These are phyloP conservation scores for Diploscapter pachys DNA, from an alignment of 1,140 invertebrate genomes.

Conservation along the genomic window DNA sequence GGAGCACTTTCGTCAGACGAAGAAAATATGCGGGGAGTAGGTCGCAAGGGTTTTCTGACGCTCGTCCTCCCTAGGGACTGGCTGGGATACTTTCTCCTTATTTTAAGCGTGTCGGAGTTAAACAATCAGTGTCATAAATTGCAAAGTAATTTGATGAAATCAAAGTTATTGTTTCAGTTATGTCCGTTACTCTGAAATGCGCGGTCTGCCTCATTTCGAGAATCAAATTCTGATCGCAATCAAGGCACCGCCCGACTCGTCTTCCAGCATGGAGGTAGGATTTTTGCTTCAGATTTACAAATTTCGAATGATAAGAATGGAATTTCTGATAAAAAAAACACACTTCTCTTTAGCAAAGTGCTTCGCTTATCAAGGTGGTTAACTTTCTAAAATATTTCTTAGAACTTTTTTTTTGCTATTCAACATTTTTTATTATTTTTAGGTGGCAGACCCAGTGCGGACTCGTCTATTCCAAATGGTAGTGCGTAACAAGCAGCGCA, in stretches of 20 bases:
- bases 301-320: background rate
- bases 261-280: conserved; percentile 30
- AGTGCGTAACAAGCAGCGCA: conserved; percentile 22
- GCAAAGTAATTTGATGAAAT: background rate
- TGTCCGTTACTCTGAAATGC: conserved; percentile 45
- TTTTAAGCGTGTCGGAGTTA: too few relatives aligned
- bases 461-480: conserved; percentile 30
- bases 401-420: conserved; percentile 4
- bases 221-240: conserved; percentile 50
- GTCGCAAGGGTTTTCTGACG: too few relatives aligned
- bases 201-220: conserved; percentile 37
- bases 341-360: too few relatives aligned
- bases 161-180: conserved; percentile 42
- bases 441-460: conserved; percentile 15
- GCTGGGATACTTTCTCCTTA: too few relatives aligned
- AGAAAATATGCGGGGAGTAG: too few relatives aligned
- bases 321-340: background rate
- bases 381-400: conserved; percentile 6
- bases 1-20: too few relatives aligned
- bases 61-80: too few relatives aligned
- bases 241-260: conserved; percentile 47
- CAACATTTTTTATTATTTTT: background rate
- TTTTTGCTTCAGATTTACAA: conserved; percentile 14
- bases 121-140: too few relatives aligned
- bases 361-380: too few relatives aligned